Base-by-base conservation (phyloP, 1,140 invertebrate species). In the Mercenaria mercenaria region DNA sequence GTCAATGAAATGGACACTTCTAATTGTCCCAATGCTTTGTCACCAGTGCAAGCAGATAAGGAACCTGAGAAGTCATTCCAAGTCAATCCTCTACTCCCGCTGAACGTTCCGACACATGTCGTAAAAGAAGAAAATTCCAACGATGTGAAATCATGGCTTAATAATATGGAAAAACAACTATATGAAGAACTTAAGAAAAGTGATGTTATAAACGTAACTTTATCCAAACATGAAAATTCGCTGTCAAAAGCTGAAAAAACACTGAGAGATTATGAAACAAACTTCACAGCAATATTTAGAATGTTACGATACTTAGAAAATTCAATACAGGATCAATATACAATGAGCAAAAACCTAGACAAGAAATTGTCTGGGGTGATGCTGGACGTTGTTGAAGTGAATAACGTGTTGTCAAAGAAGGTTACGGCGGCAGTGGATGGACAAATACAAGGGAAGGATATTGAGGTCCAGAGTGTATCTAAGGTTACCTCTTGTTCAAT, bases 331-430 rank as follows among this genome's bases (percentile, higher is more conserved):
- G 85, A 80, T 18, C 94, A 95, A 84, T 89, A 90, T 23, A 52
- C 81, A 32, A 92, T 92, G 64, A 94, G 93, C 88, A 77, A 89
- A 29, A 92, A 93, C 13, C 89, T 95, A n/a, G 94, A 94, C 88
- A 93, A 94, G 64, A 95, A 95, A 88, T 83, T 95, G 47, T 93
- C 93, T 47, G 93, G 93, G 72, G 91, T 95, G 29, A 92, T 94
- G 69, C 89, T 95, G 39, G 94, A 95, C 72, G 93, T 95, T 29
- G 92, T 93, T 26, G 94, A 95, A 85, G 93, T 95, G 11, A 95
- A 94, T 89, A 94, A 94, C 77, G 92, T 94, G 37, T 86, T 95
- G 0, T 90, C 92, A 6, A 92, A 93, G 50, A 93, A 93, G 76
- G 81, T 86, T 32, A 50, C 88, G 0, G 80, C 92, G 29, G 84